phyloP scores from a whole-genome alignment of 2,797 vertebrate species.

The Tragopan temminckii region DNA sequence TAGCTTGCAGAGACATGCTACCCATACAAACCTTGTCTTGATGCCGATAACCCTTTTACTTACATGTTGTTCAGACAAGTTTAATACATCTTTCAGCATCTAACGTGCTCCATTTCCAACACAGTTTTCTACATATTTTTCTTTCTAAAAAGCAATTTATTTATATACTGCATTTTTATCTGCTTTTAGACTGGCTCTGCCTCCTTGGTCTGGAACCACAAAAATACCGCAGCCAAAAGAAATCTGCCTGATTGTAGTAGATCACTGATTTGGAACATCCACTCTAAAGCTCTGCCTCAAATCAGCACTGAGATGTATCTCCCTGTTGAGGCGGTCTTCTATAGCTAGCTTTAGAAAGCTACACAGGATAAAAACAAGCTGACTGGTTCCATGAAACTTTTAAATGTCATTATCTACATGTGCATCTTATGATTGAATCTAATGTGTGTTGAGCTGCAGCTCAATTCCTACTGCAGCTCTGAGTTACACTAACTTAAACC shows the following conservation, averaged over 20 bases:
- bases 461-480: background rate
- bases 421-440: background rate
- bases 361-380: background rate
- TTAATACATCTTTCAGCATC: background rate
- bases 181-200: background rate
- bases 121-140: background rate
- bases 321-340: background rate
- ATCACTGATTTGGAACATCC: background rate
- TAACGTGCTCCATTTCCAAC: background rate
- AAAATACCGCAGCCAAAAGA: background rate
- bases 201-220: background rate
- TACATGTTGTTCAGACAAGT: background rate
- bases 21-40: background rate
- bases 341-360: slow-evolving; percentile 3
- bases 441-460: background rate
- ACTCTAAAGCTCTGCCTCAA: background rate
- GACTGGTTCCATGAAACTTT: background rate
- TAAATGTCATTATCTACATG: background rate
- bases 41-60: background rate
- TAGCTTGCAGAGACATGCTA: fast-evolving
- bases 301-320: background rate
- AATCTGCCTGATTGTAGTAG: background rate
- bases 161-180: background rate
- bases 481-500: slow-evolving; percentile 2
- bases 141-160: background rate